Base-by-base conservation (phyloP, 2,888 invertebrate genomes). In the Troides aeacus region DNA sequence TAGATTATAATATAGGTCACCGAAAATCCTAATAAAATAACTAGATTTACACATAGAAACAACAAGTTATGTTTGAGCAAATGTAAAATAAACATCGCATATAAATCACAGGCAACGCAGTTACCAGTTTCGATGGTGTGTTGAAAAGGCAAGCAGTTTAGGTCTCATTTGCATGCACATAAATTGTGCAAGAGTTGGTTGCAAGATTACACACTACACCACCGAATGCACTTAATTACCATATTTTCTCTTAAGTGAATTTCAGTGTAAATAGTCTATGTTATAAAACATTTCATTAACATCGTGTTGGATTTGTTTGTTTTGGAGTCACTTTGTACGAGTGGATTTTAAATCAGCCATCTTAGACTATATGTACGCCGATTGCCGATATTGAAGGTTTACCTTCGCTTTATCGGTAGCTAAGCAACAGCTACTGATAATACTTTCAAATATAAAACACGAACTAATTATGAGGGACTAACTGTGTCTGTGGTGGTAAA, bases 121-220 rank as follows among this genome's bases (percentile, higher is more conserved):
- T 50, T 60, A 23, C 57, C 24, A 23, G 57, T 60, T 60, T 17
- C 67, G 46, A 62, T 42, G 62, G 57, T 67, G 66, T 60, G 62
- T 67, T 67, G 62, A 62, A 67, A 62, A 62, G 53, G 56, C 61
- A 39, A 42, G 67, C 53, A 67, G 62, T 57, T 62, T 62, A 46
- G 67, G 42, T 62, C 57, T 67, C 62, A 67, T 67, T 67, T 67
- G 62, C 67, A 67, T 67, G 39, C 57, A 46, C 67, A 62, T 62
- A 62, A 62, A 67, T 67, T 61, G 50, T 46, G 36, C 36, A 36
- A 30, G 53, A 61, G 66, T 60, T 59, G 21, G 61, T 57, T 56
- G 53, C 66, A 67, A 67, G 66, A 61, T 67, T 67, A 67, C 56
- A 62, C 56, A 56, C 56, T 62, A 56, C 61, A 60, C 36, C 60